Conservation (phyloP, 2,113 vertebrate genomes). For the Osmerus eperlanus region DNA sequence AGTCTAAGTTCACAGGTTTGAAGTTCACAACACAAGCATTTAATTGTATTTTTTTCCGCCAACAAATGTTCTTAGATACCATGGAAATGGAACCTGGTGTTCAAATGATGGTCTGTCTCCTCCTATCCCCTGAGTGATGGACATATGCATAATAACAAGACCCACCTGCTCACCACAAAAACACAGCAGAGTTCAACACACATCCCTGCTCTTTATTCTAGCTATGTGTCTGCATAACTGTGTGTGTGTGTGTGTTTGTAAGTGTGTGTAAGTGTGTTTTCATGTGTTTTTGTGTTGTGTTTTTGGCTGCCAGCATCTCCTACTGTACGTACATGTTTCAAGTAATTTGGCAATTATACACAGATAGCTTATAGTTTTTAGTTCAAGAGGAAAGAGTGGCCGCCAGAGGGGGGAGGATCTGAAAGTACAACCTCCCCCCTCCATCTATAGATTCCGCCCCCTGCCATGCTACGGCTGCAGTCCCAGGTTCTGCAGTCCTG, state of each 20-base stretch:
- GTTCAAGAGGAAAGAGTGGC: slow-evolving; percentile 71
- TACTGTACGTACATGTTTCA: slow-evolving; percentile 70
- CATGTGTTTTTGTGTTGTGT: slow-evolving; percentile 45
- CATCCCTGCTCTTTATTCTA: slow-evolving; percentile 51
- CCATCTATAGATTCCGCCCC: slow-evolving; percentile 39
- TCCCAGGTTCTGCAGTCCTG: slow-evolving; percentile 42
- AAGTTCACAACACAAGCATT: slow-evolving; percentile 62
- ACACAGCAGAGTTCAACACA: slow-evolving; percentile 58
- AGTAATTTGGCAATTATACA: slow-evolving; percentile 84
- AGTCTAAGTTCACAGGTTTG: slow-evolving; percentile 65
- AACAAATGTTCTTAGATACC: slow-evolving; percentile 60
- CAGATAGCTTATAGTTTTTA: slow-evolving; percentile 78
- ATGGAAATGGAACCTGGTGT: slow-evolving; percentile 59
- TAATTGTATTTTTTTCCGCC: slow-evolving; percentile 14
- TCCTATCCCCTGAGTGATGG: slow-evolving; percentile 69
- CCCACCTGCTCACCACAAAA: slow-evolving; percentile 57
- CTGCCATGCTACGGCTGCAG: slow-evolving; percentile 54
- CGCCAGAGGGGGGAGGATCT: slow-evolving; percentile 56
- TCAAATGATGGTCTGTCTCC: slow-evolving; percentile 40
- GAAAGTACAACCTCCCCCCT: slow-evolving; percentile 30
- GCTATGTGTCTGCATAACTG: slow-evolving; percentile 24
- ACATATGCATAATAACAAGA: slow-evolving; percentile 67
- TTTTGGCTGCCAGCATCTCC: slow-evolving; percentile 78
- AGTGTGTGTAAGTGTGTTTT: slow-evolving; percentile 4
- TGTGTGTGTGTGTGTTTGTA: slow-evolving; percentile 7